Conservation (phyloP, 2,888 invertebrate species). For the Melangyna quadrimaculata region DNA sequence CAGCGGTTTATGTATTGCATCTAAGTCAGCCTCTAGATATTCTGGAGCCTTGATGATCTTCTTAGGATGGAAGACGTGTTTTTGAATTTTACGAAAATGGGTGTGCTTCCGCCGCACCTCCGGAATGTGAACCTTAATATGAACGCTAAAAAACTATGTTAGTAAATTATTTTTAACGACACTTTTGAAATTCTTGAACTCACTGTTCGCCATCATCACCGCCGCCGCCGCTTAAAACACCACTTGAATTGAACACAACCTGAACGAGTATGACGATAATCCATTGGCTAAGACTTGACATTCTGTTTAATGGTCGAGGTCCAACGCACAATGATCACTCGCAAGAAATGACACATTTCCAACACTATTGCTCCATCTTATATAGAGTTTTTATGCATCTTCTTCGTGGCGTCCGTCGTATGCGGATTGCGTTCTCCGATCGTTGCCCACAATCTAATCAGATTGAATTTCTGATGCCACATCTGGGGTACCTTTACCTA, state of each 20-base stretch:
- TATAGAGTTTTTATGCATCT: conserved; percentile 51
- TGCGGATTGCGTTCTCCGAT: conserved; percentile 22
- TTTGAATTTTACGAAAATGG: conserved; percentile 52
- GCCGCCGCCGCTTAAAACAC: conserved; percentile 25
- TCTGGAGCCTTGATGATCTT: conserved; percentile 41
- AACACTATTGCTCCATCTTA: conserved; percentile 60
- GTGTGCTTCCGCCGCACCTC: conserved; percentile 56
- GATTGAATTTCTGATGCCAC: conserved; percentile 58
- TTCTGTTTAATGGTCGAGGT: conserved; percentile 20
- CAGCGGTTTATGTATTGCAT: conserved; percentile 23
- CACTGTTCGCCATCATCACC: conserved; percentile 63
- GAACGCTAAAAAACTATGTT: conserved; percentile 40
- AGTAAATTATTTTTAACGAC: neutral
- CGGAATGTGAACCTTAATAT: conserved; percentile 66
- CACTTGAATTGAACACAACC: conserved; percentile 32
- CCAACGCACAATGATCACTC: conserved; percentile 54
- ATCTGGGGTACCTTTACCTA: neutral
- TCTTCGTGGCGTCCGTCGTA: neutral
- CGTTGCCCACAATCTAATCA: conserved; percentile 52
- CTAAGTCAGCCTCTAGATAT: conserved; percentile 8
- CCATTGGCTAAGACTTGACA: conserved; percentile 59
- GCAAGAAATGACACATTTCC: conserved; percentile 65
- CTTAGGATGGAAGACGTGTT: conserved; percentile 59
- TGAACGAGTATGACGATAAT: conserved; percentile 51
- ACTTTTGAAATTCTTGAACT: conserved; percentile 5